A percentile compares a stretch with the other conserved stretches of the same genome.
Evolutionary conservation across 2,797 vertebrate genomes (phyloP).

Genomic region (Chrysocyon brachyurus): DNA sequence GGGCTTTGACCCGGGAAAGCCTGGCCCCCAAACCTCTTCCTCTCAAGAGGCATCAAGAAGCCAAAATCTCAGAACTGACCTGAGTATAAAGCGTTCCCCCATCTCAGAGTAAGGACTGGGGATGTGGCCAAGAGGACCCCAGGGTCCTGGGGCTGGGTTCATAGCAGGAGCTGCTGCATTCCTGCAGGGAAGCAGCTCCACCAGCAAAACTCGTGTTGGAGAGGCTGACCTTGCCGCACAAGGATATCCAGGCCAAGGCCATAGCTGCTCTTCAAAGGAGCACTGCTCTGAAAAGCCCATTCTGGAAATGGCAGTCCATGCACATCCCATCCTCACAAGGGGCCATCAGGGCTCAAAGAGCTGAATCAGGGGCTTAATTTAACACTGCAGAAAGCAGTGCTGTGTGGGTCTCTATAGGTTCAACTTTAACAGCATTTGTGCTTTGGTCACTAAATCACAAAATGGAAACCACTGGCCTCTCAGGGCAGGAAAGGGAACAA

Average conservation of each 20-base stretch:
- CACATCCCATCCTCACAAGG: not conserved
- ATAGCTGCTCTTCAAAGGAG: not conserved
- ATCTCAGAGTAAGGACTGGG: not conserved
- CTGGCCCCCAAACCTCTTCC: not conserved
- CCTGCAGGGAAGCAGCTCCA: not conserved
- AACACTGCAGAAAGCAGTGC: not conserved
- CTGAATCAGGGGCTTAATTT: not conserved
- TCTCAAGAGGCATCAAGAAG: not conserved
- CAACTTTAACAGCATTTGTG: not conserved
- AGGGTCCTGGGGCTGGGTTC: not conserved
- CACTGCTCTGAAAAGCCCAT: not conserved
- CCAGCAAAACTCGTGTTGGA: not conserved
- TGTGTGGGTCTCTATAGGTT: not conserved
- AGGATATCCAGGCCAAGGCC: not conserved
- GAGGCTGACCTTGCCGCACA: not conserved
- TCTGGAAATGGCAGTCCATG: not conserved
- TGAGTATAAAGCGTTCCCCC: accelerated
- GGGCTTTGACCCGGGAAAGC: not conserved
- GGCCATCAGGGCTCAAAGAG: not conserved
- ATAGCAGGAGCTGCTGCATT: not conserved
- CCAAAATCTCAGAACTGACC: not conserved
- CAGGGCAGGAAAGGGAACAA: not conserved
- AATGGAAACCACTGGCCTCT: not conserved
- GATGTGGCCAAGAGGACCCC: not conserved
- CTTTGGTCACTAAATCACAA: not conserved